Base-by-base conservation (phyloP, 2,797 vertebrate genomes). In the Sphenodon punctatus region DNA sequence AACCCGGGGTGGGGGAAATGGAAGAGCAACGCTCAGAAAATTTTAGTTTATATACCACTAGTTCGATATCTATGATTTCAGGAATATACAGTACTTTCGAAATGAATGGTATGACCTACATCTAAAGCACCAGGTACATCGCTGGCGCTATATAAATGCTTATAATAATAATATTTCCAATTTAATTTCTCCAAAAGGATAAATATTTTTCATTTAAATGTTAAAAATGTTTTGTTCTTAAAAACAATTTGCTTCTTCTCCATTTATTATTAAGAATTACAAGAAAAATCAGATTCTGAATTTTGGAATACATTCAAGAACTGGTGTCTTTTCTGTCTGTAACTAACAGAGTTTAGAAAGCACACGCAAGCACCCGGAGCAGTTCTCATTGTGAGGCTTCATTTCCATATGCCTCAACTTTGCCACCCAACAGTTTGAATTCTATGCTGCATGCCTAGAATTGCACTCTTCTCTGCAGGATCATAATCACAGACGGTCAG, bases 221-320 rank as follows among this genome's bases (percentile, higher is more conserved):
- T 42, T 1, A 75, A 80, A 73, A 34, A 34, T 53, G 69, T 87
- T 32, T 15, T 32, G 17, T 90, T 87, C 66, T 83, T n/a, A n/a
- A n/a, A n/a, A n/a, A 75, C 82, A 70, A 45, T 75, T 84, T 82
- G 80, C 77, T 67, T 39, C 82, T 84, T 84, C 87, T 58, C 66
- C 17, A 67, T 80, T 65, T 60, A 88, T 53, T 10, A 64, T 34
- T 41, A 69, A 80, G 78, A 1, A 84, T 20, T 84, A 78, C 82
- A 80, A 93, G 84, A 89, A 92, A 84, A 87, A 86, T 69, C 81
- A 82, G 56, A 89, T 74, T 82, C 84, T 89, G 34, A 78, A 69
- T 72, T 58, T 74, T 67, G 85, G 67, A 63, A 80, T 82, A 74
- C 67, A 73, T 53, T 77, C 39, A 67, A 89, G 70, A 69, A 75